These are phyloP conservation scores for Acromyrmex echinatior DNA, from an alignment of 1,140 invertebrate genomes.

Conservation along the genomic window DNA sequence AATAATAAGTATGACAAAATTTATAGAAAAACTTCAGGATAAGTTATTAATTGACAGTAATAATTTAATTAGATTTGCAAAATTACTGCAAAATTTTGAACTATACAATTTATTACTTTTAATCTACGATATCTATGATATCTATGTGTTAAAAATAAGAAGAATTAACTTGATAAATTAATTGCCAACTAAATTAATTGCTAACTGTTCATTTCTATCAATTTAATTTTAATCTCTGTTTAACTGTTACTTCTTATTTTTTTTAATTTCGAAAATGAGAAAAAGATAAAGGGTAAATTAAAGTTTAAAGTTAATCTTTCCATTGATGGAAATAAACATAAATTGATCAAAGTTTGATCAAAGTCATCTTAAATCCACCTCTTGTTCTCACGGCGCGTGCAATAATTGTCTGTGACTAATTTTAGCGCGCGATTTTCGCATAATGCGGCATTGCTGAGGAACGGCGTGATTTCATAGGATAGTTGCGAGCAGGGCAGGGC, in stretches of 20 bases:
- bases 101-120: neutral
- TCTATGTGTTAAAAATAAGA: neutral
- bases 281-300: no score
- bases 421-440: slow-evolving; percentile 78
- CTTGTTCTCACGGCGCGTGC: slow-evolving; percentile 17
- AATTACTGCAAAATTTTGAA: neutral
- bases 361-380: slow-evolving; percentile 22
- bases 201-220: no score
- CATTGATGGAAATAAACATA: neutral
- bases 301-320: no score
- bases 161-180: neutral
- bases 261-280: no score
- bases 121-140: neutral
- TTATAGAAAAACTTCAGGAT: no score
- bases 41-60: neutral
- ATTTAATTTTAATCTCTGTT: no score
- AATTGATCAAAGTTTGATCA: neutral
- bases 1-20: neutral
- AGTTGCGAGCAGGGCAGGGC: slow-evolving; percentile 71
- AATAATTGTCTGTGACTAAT: slow-evolving; percentile 78
- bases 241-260: no score
- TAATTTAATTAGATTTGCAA: neutral
- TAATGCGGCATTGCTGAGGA: slow-evolving; percentile 76
- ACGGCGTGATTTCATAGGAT: slow-evolving; percentile 78
- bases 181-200: neutral